Percentiles rank a stretch among this genome's conserved stretches.
Conservation (phyloP, 2,797 vertebrate genomes). For the Natrix natrix region DNA sequence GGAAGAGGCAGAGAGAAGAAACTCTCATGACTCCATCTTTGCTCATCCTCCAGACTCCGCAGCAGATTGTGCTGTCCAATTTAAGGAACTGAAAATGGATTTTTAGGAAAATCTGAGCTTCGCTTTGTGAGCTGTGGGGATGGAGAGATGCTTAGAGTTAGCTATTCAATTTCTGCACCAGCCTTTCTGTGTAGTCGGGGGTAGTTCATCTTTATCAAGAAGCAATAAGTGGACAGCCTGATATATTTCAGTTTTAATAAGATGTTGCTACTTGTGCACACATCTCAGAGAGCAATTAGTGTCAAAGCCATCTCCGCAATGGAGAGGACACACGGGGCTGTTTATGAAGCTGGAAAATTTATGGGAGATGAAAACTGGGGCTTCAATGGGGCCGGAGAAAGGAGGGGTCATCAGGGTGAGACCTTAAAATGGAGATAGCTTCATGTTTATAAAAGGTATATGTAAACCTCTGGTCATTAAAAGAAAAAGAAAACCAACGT, state of each 20-base stretch:
- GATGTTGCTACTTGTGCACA: conserved; percentile 72
- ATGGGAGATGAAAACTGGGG: conserved; percentile 42
- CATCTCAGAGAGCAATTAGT: conserved; percentile 72
- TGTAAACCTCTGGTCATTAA: background rate
- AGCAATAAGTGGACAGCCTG: conserved; percentile 71
- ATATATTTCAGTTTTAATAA: conserved; percentile 81
- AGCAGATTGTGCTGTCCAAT: background rate
- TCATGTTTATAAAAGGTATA: background rate
- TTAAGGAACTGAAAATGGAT: accelerated
- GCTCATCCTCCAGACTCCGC: conserved; percentile 20
- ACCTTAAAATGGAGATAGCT: conserved; percentile 16
- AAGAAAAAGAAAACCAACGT: background rate
- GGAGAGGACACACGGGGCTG: conserved; percentile 55
- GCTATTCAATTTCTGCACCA: conserved; percentile 54
- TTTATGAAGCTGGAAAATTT: conserved; percentile 68
- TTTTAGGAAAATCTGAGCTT: background rate
- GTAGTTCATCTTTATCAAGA: conserved; percentile 74
- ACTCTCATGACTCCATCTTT: background rate
- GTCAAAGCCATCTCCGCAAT: conserved; percentile 70
- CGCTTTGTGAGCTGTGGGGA: accelerated
- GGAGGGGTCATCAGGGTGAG: background rate
- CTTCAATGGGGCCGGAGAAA: conserved; percentile 27
- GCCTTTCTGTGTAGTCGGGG: conserved; percentile 40
- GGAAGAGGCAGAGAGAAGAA: background rate
- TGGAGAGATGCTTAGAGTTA: conserved; percentile 13